A percentile compares a stretch with the other conserved stretches of the same genome.
Conservation (phyloP, 2,888 invertebrate species). For the Chirona hameri region DNA sequence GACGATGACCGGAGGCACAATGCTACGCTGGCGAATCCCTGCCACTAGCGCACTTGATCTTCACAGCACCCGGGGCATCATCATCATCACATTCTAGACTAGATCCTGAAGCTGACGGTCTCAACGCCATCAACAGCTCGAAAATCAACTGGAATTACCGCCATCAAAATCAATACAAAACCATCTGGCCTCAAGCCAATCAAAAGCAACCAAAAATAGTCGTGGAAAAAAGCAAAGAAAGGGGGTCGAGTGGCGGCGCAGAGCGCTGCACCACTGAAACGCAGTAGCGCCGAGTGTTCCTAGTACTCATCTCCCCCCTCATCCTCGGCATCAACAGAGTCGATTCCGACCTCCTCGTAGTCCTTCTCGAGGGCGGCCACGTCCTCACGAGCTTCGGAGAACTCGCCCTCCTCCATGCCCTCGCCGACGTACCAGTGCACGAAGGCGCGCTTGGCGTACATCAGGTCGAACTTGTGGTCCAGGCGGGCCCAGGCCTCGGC, state of each 20-base stretch:
- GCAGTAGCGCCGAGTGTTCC: background rate
- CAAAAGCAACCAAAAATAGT: background rate
- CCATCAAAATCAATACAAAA: too few species aligned
- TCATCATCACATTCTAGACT: background rate
- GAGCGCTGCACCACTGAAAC: background rate
- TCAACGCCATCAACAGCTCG: background rate
- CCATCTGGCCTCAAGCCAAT: background rate
- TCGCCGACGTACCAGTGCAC: conserved; percentile 53
- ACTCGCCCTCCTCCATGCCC: conserved; percentile 54
- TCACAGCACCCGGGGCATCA: background rate
- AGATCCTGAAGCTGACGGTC: background rate
- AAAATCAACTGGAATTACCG: too few species aligned
- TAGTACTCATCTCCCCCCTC: conserved; percentile 40
- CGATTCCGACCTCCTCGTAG: conserved; percentile 50
- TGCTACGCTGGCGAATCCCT: background rate
- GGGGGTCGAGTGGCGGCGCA: background rate
- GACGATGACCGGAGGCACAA: background rate
- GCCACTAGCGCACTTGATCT: background rate
- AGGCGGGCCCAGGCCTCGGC: conserved; percentile 58
- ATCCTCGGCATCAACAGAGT: conserved; percentile 41
- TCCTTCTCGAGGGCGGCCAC: conserved; percentile 48
- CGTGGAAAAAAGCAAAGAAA: background rate
- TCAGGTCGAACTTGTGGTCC: conserved; percentile 56
- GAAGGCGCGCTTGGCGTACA: conserved; percentile 56
- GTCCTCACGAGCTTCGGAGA: conserved; percentile 51